A percentile compares a stretch with the other conserved stretches of the same genome.
Evolutionary conservation across 2,113 vertebrate genomes (phyloP).

Genomic region (Nycticorax nycticorax): DNA sequence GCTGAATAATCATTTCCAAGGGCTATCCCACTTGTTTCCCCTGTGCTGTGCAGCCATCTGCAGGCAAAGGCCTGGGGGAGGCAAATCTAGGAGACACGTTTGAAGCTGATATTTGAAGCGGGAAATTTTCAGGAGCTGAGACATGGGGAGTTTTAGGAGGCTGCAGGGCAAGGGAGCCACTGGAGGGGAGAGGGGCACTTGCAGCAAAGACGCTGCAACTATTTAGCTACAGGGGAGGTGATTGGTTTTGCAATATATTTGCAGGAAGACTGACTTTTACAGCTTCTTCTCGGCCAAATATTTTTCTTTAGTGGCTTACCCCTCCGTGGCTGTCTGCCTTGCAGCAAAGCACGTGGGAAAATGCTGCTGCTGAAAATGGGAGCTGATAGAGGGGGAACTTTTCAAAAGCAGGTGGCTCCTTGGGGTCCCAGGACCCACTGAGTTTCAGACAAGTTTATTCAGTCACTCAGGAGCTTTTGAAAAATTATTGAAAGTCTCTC

Average conservation of each 20-base stretch:
- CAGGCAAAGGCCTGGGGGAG: neutral
- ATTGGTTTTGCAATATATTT: neutral
- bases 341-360: neutral
- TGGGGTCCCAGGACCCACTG: neutral
- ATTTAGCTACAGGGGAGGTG: neutral
- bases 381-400: neutral
- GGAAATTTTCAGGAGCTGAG: neutral
- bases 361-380: neutral
- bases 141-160: neutral
- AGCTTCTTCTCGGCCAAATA: neutral
- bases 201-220: neutral
- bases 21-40: neutral
- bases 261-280: neutral
- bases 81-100: neutral
- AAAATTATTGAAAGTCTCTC: neutral
- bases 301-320: neutral
- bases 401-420: neutral
- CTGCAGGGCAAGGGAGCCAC: neutral
- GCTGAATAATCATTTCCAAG: neutral
- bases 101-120: neutral
- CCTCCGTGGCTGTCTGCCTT: neutral
- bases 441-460: slow-evolving; percentile 1
- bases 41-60: neutral
- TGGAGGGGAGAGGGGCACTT: neutral
- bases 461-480: neutral